Evolutionary conservation across 23 tunicate genomes (phyloP).

Genomic region (Trididemnum nubilum): DNA sequence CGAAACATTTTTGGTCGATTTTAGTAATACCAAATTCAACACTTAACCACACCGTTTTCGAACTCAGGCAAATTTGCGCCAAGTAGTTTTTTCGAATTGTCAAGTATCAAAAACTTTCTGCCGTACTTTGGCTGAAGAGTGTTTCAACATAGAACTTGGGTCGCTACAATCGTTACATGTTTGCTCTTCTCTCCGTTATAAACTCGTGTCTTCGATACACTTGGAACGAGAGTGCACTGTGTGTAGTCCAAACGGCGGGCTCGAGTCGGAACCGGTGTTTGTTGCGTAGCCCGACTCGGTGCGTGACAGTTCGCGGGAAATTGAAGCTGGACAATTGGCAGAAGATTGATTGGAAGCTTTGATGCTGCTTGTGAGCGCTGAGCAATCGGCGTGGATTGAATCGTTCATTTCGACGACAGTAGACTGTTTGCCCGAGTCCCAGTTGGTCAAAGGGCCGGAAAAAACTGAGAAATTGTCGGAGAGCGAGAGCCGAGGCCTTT

Average conservation of each 20-base stretch:
- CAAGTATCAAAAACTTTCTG: no score
- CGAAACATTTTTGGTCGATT: no score
- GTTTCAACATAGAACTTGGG: no score
- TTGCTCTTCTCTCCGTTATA: no score
- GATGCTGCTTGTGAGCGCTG: background rate
- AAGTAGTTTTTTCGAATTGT: no score
- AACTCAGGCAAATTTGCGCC: no score
- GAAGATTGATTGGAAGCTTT: background rate
- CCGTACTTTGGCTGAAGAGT: no score
- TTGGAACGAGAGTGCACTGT: background rate
- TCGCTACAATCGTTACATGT: no score
- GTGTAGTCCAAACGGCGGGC: slow-evolving; percentile 19
- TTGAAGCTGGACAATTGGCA: background rate
- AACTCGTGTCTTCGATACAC: background rate
- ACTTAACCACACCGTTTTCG: no score
- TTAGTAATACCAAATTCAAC: no score
- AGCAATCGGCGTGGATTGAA: slow-evolving; percentile 7
- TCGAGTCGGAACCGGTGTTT: slow-evolving; percentile 20
- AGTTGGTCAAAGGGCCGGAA: background rate
- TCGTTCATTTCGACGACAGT: slow-evolving; percentile 10
- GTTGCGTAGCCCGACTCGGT: slow-evolving; percentile 35
- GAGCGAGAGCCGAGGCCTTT: slow-evolving; percentile 30
- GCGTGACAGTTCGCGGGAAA: slow-evolving; percentile 12
- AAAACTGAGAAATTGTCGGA: background rate
- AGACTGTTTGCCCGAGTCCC: background rate